A percentile compares a stretch with the other conserved stretches of the same genome.
These are phyloP conservation scores for Odontamblyopus rebecca DNA, from an alignment of 2,797 vertebrate genomes.

Conservation along the genomic window DNA sequence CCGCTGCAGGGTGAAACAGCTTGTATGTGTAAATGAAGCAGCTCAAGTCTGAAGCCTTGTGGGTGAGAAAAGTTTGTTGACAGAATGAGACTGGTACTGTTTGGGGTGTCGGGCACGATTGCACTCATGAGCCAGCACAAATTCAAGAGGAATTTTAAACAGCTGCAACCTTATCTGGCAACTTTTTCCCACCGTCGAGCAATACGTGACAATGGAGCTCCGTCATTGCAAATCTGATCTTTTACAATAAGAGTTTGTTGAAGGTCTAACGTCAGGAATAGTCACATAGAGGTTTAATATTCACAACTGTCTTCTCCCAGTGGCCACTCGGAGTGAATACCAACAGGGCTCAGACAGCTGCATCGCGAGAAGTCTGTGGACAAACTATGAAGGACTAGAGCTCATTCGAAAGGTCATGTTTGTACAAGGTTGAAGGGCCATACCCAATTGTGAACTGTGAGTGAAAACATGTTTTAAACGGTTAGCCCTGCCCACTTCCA, in stretches of 20 bases:
- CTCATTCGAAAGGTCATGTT: constrained; percentile 1
- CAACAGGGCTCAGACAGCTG: neutral
- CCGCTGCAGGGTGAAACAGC: constrained; percentile 28
- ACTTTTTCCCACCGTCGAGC: neutral
- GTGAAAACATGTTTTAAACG: neutral
- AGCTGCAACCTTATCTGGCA: constrained; percentile 1
- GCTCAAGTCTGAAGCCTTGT: constrained; percentile 25
- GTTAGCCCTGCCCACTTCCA: neutral
- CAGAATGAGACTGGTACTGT: constrained; percentile 23
- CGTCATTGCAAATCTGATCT: neutral
- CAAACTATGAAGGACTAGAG: constrained; percentile 5
- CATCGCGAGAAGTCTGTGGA: neutral
- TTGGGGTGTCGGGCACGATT: constrained; percentile 26
- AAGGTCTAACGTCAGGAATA: neutral
- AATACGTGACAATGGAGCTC: constrained; percentile 3
- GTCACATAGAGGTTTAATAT: constrained; percentile 1
- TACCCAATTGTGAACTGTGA: neutral
- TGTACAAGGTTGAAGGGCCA: neutral
- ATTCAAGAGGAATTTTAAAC: constrained; percentile 9
- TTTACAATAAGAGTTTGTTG: constrained; percentile 1
- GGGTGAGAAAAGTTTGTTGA: constrained; percentile 36
- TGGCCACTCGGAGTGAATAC: constrained; percentile 10
- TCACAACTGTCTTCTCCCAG: neutral
- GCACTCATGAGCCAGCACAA: constrained; percentile 12
- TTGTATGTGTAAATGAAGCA: constrained; percentile 22